Evolutionary conservation across 1,140 invertebrate species (phyloP).

Genomic region (Platorchestia sp.): DNA sequence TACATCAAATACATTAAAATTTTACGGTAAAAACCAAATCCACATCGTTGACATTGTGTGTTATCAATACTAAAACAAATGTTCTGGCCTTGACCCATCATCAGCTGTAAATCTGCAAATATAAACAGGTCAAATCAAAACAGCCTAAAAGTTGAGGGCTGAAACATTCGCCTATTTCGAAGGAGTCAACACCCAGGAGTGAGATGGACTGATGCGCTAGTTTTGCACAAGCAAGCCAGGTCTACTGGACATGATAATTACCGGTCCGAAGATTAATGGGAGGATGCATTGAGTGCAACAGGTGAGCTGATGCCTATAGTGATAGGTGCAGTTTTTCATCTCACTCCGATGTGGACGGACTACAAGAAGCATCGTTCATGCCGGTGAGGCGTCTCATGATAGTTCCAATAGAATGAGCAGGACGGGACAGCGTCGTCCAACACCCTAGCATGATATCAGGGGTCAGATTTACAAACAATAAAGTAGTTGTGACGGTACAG

Average conservation of each 20-base stretch:
- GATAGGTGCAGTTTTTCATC: conserved; percentile 47
- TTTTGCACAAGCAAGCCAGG: conserved; percentile 23
- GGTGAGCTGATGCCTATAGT: conserved; percentile 36
- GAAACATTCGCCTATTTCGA: background rate
- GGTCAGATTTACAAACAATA: too few relatives aligned
- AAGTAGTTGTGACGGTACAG: too few relatives aligned
- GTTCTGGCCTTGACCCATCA: too few relatives aligned
- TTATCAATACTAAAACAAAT: too few relatives aligned
- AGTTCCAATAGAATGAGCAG: background rate
- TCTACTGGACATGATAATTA: conserved; percentile 49
- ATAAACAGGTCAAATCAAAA: background rate
- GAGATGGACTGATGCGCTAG: background rate
- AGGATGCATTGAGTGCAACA: conserved; percentile 39
- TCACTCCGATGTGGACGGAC: conserved; percentile 5
- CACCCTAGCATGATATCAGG: conserved; percentile 1
- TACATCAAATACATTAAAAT: too few relatives aligned
- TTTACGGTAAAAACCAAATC: too few relatives aligned
- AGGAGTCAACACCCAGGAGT: background rate
- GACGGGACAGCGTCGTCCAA: background rate
- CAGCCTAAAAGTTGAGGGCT: background rate
- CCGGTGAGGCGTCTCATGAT: background rate
- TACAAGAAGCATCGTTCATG: conserved; percentile 30
- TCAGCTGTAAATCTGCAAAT: too few relatives aligned
- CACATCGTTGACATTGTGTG: too few relatives aligned
- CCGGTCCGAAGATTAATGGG: conserved; percentile 33